Evolutionary conservation across 2,888 invertebrate genomes (phyloP).

Genomic region (Parelbella ahira): DNA sequence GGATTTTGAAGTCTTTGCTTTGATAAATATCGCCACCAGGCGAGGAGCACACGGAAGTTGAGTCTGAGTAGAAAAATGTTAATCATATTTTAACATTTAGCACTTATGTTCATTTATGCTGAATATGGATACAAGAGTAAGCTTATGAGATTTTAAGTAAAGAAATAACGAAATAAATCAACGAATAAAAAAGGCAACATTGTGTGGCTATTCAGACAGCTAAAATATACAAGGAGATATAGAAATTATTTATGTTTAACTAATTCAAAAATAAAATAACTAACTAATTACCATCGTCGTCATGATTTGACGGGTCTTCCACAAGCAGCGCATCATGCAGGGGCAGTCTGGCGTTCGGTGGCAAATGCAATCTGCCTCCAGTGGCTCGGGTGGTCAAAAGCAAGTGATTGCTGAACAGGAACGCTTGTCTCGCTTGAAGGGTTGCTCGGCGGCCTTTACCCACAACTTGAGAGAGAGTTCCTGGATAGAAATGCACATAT

Average conservation of each 20-base stretch:
- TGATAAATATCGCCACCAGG: slow-evolving; percentile 71
- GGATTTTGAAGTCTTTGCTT: slow-evolving; percentile 72
- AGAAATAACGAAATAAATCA: no score
- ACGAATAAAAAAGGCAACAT: no score
- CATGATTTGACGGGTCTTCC: slow-evolving; percentile 88
- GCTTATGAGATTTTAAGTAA: no score
- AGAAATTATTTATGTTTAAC: no score
- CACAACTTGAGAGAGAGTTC: slow-evolving; percentile 87
- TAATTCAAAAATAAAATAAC: no score
- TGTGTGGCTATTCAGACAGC: no score
- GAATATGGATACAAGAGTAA: no score
- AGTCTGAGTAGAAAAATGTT: no score
- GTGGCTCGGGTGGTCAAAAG: slow-evolving; percentile 90
- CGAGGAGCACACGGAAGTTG: slow-evolving; percentile 68
- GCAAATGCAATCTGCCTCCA: slow-evolving; percentile 92
- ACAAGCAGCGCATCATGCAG: slow-evolving; percentile 91
- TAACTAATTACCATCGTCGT: slow-evolving; percentile 88
- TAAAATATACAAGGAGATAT: no score
- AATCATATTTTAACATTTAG: no score
- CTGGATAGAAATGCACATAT: slow-evolving; percentile 72
- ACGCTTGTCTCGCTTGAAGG: slow-evolving; percentile 86
- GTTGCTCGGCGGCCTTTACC: slow-evolving; percentile 72
- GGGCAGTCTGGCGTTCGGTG: slow-evolving; percentile 90
- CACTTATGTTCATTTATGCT: no score
- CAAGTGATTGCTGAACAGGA: slow-evolving; percentile 94